Evolutionary conservation across 2,113 vertebrate genomes (phyloP).

Genomic region (Poecile atricapillus): DNA sequence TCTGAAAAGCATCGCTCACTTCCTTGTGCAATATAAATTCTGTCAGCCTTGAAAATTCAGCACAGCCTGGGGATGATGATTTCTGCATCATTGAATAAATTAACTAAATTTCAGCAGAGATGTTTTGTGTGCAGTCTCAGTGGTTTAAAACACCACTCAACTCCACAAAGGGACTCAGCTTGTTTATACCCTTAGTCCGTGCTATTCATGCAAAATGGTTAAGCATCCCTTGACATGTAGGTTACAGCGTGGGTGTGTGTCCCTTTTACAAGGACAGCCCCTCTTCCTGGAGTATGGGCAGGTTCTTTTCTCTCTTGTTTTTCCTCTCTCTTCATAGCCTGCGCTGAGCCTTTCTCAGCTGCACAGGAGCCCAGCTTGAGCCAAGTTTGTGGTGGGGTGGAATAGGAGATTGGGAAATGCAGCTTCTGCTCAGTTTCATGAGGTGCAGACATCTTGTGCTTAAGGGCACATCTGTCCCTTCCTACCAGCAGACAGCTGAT

Average conservation of each 20-base stretch:
- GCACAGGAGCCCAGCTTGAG: not conserved
- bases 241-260: not conserved
- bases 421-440: not conserved
- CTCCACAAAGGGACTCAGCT: not conserved
- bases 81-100: not conserved
- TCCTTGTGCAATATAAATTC: not conserved
- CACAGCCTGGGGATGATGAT: not conserved
- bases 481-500: not conserved
- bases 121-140: not conserved
- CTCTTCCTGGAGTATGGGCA: not conserved
- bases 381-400: rapidly evolving
- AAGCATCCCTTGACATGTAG: not conserved
- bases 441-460: rapidly evolving
- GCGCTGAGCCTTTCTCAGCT: not conserved
- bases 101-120: not conserved
- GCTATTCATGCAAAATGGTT: not conserved
- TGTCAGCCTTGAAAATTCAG: not conserved
- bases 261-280: not conserved
- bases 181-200: not conserved
- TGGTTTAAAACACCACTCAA: not conserved
- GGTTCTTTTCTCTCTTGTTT: not conserved
- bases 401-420: not conserved
- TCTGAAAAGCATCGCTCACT: not conserved
- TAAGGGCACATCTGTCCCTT: not conserved
- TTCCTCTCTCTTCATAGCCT: not conserved